Evolutionary conservation across 2,888 invertebrate species (phyloP), one percentile per base, ranked within the genome.

Genomic region (Plagodis pulveraria): DNA sequence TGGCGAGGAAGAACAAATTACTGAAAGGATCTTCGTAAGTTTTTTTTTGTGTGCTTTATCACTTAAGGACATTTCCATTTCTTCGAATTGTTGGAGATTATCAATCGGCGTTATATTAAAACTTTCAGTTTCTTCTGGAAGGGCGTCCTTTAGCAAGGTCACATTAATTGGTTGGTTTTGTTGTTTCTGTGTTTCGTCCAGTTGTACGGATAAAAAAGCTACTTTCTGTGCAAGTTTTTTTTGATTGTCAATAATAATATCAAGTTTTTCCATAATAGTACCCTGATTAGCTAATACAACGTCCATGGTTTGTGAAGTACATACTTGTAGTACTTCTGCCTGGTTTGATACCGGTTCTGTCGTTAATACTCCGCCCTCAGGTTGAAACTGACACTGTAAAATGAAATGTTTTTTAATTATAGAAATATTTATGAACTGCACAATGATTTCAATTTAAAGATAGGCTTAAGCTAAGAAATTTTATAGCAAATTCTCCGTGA

Each of bases 191-290:
- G 58, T 54, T 50, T 59, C 58, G 32, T 50, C 41, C n/a, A 59
- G 35, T 59, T 59, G 58, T 50, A 59, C 58, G 50, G 54, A 59
- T 50, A 54, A 54, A 54, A 35, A 34, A 10, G 58, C 40, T 44
- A 59, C 58, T 40, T 59, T 59, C 35, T 59, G 58, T 35, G 54
- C 54, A 34, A 59, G 47, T 55, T 59, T 59, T 59, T 59, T 50
- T 6, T 49, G 12, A 33, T 41, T 49, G 49, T 56, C 55, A 56
- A 49, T 49, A 56, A 56, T 40, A 56, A 36, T 56, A 34, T 56
- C 35, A 12, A 59, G 50, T 59, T 42, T 55, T 59, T 22, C 22
- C 22, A 22, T 22, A 22, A 22, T 22, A 22, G 22, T 22, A 22
- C 22, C 22, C 22, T 22, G 22, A 22, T 22, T 22, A 22, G 22